Evolutionary conservation across 92 coral and sea anemone species (phyloP).

Genomic region (Bergia sp.): DNA sequence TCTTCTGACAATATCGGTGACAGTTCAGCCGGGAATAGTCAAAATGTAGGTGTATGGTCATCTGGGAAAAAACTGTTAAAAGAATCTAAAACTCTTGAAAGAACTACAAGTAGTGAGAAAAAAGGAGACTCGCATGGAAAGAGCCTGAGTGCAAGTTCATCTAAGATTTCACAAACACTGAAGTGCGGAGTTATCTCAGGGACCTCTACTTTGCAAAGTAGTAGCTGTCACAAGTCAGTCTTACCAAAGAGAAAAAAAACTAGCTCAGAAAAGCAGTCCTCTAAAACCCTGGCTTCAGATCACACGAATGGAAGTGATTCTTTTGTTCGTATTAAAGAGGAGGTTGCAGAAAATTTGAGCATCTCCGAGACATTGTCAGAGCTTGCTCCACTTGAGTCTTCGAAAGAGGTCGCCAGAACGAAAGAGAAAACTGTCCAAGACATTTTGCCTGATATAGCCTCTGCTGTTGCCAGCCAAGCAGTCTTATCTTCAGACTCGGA

Average conservation of each 20-base stretch:
- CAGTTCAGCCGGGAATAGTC: background rate
- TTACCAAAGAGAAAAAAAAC: background rate
- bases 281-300: background rate
- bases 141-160: background rate
- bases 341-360: constrained; percentile 1
- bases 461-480: constrained; percentile 22
- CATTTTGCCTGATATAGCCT: constrained; percentile 9
- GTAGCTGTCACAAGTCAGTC: background rate
- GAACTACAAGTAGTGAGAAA: constrained; percentile 5
- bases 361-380: constrained; percentile 25
- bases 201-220: background rate
- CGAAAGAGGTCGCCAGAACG: background rate
- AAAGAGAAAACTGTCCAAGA: background rate
- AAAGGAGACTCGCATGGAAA: background rate
- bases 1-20: background rate
- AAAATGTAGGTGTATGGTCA: background rate
- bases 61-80: background rate
- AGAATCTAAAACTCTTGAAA: constrained; percentile 10
- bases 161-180: background rate
- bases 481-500: background rate
- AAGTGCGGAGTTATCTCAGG: background rate
- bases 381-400: background rate
- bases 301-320: background rate
- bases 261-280: background rate
- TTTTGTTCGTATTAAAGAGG: constrained; percentile 4